Conservation (phyloP, 2,113 vertebrate genomes). For the zebrafish (Danio rerio) region GRCz12tu NC_133188.1:30744001-30744500, state of each 20-base stretch:
- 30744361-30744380: neutral
- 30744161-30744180: neutral
- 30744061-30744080: too few species aligned
- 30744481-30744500: too few species aligned
- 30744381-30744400: neutral
- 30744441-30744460: too few species aligned
- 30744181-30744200: neutral
- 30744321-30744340: neutral
- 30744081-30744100: too few species aligned
- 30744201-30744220: neutral
- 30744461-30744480: too few species aligned
- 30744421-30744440: too few species aligned
- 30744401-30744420: neutral
- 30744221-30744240: neutral
- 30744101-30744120: too few species aligned
- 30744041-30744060: too few species aligned
- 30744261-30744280: neutral
- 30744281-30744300: slow-evolving; percentile 3
- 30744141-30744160: too few species aligned
- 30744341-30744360: neutral
- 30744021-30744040: too few species aligned
- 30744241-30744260: neutral
- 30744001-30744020: too few species aligned
- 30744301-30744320: neutral
- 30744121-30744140: too few species aligned